Percentiles rank a stretch among this genome's conserved stretches.
Evolutionary conservation across 1,140 invertebrate genomes (phyloP).

Genomic region (Anoplophora glabripennis): DNA sequence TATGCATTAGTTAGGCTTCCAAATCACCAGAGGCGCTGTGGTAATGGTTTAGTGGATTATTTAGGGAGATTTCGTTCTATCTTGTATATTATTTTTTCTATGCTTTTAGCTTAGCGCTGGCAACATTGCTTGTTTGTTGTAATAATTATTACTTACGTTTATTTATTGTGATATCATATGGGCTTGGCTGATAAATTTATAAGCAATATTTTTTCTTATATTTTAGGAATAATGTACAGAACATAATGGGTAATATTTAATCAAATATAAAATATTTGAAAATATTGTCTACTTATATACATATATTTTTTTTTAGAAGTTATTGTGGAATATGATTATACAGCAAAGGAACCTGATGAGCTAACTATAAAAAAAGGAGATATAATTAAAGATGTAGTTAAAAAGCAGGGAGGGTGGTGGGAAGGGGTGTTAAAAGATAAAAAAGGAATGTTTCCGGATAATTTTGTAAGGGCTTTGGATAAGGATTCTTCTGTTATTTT

Average conservation of each 20-base stretch:
- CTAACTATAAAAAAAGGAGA: slow-evolving; percentile 85
- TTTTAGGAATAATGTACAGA: background rate
- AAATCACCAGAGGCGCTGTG: no score
- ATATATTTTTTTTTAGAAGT: background rate
- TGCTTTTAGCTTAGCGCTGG: no score
- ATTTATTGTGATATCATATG: slow-evolving; percentile 15
- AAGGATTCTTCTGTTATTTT: slow-evolving; percentile 31
- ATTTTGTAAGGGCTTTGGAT: slow-evolving; percentile 81
- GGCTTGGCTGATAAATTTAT: slow-evolving; percentile 6
- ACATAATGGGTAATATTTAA: slow-evolving; percentile 11
- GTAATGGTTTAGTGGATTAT: no score
- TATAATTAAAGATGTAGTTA: slow-evolving; percentile 78
- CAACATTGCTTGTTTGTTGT: no score
- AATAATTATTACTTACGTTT: no score
- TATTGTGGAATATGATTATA: slow-evolving; percentile 77
- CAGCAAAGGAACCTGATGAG: slow-evolving; percentile 78
- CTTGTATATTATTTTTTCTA: no score
- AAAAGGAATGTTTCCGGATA: slow-evolving; percentile 96
- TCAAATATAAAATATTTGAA: no score
- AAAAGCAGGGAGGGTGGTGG: slow-evolving; percentile 93
- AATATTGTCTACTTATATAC: no score
- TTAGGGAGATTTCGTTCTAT: no score
- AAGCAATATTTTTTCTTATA: background rate
- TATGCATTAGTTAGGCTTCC: no score
- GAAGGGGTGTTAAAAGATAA: slow-evolving; percentile 84